Conservation (phyloP, 2,888 invertebrate genomes). For the Melieria omissa region DNA sequence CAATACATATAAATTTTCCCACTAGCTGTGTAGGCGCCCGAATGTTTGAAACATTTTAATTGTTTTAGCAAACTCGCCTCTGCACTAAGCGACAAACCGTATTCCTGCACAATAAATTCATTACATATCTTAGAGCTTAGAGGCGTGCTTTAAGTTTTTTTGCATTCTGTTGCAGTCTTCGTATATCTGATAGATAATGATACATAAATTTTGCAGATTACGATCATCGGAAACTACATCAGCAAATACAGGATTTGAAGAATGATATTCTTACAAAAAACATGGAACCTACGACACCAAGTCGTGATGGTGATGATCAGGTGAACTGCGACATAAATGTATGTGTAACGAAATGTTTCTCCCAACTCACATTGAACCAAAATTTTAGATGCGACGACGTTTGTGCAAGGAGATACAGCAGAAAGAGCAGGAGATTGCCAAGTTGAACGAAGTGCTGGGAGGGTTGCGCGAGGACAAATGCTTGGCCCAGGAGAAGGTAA, state of each 20-base stretch:
- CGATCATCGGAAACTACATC: slow-evolving; percentile 49
- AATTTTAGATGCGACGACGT: slow-evolving; percentile 56
- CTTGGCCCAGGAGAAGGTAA: slow-evolving; percentile 53
- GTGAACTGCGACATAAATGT: slow-evolving; percentile 30
- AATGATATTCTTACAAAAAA: slow-evolving; percentile 48
- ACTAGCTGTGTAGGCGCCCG: too few species aligned
- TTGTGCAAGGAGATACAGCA: slow-evolving; percentile 55
- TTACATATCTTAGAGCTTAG: background rate
- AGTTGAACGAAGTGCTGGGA: slow-evolving; percentile 51
- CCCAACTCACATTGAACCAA: background rate
- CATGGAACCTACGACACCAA: slow-evolving; percentile 46
- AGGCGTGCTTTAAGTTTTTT: background rate
- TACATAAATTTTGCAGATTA: slow-evolving; percentile 43
- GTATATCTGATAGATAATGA: background rate
- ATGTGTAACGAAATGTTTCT: slow-evolving; percentile 1
- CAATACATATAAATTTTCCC: too few species aligned
- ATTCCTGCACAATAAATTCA: background rate
- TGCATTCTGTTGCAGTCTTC: slow-evolving; percentile 2
- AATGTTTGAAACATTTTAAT: too few species aligned
- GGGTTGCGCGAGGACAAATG: slow-evolving; percentile 50
- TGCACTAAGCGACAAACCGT: background rate
- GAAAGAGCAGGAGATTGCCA: slow-evolving; percentile 54
- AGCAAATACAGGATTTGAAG: slow-evolving; percentile 52
- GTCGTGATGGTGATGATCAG: slow-evolving; percentile 45
- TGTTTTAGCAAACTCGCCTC: too few species aligned